Evolutionary conservation across 2,888 invertebrate species (phyloP).

Genomic region (Scaptomyza flava): DNA sequence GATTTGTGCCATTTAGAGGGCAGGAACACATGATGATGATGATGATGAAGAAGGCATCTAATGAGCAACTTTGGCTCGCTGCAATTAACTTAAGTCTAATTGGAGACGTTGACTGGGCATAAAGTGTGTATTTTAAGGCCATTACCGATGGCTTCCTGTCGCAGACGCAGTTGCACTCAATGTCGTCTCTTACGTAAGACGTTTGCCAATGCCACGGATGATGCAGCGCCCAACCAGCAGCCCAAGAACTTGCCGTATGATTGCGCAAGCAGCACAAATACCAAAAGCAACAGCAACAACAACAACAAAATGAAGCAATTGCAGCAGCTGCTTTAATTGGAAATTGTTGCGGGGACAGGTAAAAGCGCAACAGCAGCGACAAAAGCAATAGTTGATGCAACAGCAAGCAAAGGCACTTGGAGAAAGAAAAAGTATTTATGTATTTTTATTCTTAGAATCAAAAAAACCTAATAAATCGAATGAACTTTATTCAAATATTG

Average conservation of each 20-base stretch:
- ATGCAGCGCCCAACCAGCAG: conserved; percentile 68
- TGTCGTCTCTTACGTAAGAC: conserved; percentile 54
- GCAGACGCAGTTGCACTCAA: conserved; percentile 27
- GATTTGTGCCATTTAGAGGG: conserved; percentile 49
- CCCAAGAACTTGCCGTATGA: conserved; percentile 72
- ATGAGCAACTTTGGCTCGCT: conserved; percentile 70
- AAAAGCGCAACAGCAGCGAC: conserved; percentile 50
- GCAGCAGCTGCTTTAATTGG: conserved; percentile 74
- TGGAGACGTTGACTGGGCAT: conserved; percentile 71
- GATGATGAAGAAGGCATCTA: conserved; percentile 33
- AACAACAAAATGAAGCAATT: conserved; percentile 20
- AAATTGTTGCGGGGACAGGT: conserved; percentile 66
- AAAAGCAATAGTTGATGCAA: not conserved
- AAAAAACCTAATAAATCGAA: too few relatives aligned
- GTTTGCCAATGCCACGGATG: conserved; percentile 37
- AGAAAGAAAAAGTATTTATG: not conserved
- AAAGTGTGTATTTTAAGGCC: conserved; percentile 78
- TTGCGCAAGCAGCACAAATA: conserved; percentile 52
- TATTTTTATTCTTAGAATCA: too few relatives aligned
- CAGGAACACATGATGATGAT: conserved; percentile 1
- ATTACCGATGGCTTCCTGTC: conserved; percentile 78
- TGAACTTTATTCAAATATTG: too few relatives aligned
- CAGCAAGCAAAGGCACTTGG: not conserved
- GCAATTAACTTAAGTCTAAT: conserved; percentile 75
- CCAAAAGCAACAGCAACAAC: conserved; percentile 26